These are phyloP conservation scores for Anoplophora glabripennis DNA, from an alignment of 1,140 invertebrate species.

Conservation along the genomic window DNA sequence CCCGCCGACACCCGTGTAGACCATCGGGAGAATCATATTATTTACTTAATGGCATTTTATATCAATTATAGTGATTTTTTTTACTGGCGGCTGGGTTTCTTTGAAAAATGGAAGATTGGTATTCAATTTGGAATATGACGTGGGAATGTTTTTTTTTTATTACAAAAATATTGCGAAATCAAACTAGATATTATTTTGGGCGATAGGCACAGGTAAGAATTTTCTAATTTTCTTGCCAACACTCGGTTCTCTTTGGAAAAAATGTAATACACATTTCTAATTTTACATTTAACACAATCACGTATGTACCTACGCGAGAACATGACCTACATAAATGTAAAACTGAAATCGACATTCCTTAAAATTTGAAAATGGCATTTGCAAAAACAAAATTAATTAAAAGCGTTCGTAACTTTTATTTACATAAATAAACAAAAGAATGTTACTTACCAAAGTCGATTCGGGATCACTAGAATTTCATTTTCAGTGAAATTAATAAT, in stretches of 20 bases:
- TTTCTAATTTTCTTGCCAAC: neutral
- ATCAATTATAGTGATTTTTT: neutral
- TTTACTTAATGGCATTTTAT: slow-evolving; percentile 18
- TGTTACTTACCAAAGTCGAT: neutral
- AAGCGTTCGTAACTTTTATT: neutral
- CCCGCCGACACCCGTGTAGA: slow-evolving; percentile 17
- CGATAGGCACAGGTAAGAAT: too few species aligned
- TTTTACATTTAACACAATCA: neutral
- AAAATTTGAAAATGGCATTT: neutral
- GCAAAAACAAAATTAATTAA: neutral
- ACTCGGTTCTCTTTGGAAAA: neutral
- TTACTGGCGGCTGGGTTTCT: slow-evolving; percentile 13
- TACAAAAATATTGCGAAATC: neutral
- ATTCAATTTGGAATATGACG: slow-evolving; percentile 9
- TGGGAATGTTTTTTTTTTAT: neutral
- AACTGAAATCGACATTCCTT: neutral
- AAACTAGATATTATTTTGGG: slow-evolving; percentile 6
- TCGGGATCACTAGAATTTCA: too few species aligned
- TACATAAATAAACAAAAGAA: neutral
- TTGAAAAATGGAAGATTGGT: neutral
- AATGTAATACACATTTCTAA: neutral
- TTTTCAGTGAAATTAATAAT: too few species aligned
- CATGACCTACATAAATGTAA: slow-evolving; percentile 12
- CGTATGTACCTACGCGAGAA: neutral
- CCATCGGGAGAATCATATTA: slow-evolving; percentile 41